These are phyloP conservation scores for Drosophila parthenogenetica DNA, from an alignment of 2,888 invertebrate genomes.

Conservation along the genomic window DNA sequence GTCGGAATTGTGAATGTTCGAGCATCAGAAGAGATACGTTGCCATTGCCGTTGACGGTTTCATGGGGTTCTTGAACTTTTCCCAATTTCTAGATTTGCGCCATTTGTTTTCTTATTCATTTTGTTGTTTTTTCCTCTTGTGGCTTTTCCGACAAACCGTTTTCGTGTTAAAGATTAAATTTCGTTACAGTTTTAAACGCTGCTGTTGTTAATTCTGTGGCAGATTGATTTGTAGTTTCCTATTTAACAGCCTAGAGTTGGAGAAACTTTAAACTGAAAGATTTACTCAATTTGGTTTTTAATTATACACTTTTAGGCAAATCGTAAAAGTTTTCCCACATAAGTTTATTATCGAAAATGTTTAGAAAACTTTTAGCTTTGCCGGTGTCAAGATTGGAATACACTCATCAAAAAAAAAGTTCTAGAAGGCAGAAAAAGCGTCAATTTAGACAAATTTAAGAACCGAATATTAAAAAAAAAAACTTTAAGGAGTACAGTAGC, in stretches of 20 bases:
- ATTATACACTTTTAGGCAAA: conserved; percentile 11
- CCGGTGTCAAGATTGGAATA: neutral
- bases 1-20: conserved; percentile 20
- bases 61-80: conserved; percentile 81
- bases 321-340: conserved; percentile 1
- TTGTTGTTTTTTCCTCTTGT: conserved; percentile 18
- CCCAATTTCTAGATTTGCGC: conserved; percentile 45
- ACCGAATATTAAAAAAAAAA: no score
- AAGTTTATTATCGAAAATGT: neutral
- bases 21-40: conserved; percentile 22
- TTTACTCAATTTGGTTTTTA: conserved; percentile 13
- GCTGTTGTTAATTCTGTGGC: conserved; percentile 1
- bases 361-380: neutral
- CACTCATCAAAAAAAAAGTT: neutral
- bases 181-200: conserved; percentile 35
- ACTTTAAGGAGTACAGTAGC: no score
- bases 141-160: conserved; percentile 26
- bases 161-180: conserved; percentile 48
- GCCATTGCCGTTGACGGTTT: conserved; percentile 55
- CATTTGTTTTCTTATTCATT: conserved; percentile 48
- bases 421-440: neutral
- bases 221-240: conserved; percentile 45
- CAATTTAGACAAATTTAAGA: no score
- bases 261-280: neutral
- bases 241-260: conserved; percentile 6